phyloP scores from a whole-genome alignment of 2,888 invertebrate species.

The Sisyra terminalis region DNA sequence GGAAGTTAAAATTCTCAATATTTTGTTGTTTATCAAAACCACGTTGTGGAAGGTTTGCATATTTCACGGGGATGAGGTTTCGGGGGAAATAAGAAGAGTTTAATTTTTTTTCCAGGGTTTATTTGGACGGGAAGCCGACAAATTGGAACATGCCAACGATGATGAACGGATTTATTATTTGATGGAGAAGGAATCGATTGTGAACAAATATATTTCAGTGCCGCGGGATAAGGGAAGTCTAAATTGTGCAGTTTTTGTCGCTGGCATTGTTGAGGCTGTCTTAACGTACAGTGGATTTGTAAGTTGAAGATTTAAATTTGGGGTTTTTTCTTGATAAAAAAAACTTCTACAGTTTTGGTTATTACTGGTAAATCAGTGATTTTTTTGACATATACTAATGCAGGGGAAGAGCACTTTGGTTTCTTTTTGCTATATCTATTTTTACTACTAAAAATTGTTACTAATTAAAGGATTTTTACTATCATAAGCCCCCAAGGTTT shows the following conservation, averaged over 20 bases:
- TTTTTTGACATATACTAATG: no score
- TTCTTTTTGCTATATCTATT: no score
- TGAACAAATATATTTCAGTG: conserved; percentile 90
- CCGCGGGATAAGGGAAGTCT: conserved; percentile 95
- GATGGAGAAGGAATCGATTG: conserved; percentile 94
- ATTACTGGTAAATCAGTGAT: no score
- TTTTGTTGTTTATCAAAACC: conserved; percentile 88
- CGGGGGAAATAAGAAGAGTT: neutral
- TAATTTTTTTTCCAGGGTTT: conserved; percentile 44
- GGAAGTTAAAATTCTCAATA: conserved; percentile 87
- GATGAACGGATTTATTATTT: conserved; percentile 96
- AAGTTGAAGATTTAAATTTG: conserved; percentile 32
- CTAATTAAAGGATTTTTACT: no score
- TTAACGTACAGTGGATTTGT: conserved; percentile 91
- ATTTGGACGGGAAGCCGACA: conserved; percentile 97
- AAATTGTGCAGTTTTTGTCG: conserved; percentile 96
- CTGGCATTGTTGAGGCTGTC: conserved; percentile 94
- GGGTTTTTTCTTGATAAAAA: neutral
- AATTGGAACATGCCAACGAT: conserved; percentile 95
- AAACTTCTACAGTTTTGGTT: neutral
- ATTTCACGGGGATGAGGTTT: neutral
- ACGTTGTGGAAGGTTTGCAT: conserved; percentile 81
- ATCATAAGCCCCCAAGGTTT: no score
- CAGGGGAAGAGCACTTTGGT: no score
- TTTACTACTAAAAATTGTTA: no score